Percentiles rank a stretch among this genome's conserved stretches.
Evolutionary conservation across 2,113 vertebrate species (phyloP).

Genomic region (Typhlomys cinereus): DNA sequence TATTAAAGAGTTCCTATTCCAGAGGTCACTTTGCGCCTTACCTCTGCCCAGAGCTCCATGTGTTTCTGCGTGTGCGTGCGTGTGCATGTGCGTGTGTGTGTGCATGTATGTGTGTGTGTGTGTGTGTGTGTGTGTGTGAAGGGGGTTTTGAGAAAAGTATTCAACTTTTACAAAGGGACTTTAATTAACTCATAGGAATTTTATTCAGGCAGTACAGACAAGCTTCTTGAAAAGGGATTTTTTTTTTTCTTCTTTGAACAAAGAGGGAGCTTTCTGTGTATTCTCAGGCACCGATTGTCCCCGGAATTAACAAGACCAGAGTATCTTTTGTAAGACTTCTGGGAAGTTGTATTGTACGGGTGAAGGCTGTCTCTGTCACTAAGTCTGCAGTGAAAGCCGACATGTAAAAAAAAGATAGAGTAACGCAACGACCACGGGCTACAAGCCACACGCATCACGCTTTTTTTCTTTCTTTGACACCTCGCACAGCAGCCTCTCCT

Average conservation of each 20-base stretch:
- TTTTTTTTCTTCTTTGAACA: too few species aligned
- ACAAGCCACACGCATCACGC: fast-evolving
- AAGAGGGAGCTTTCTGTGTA: slow-evolving; percentile 27
- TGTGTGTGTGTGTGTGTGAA: too few species aligned
- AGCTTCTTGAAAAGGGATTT: neutral
- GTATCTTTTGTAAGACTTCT: slow-evolving; percentile 23
- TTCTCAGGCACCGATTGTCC: neutral
- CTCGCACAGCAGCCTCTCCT: slow-evolving; percentile 25
- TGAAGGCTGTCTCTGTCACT: slow-evolving; percentile 14
- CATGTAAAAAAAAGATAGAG: neutral
- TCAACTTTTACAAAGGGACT: slow-evolving; percentile 39
- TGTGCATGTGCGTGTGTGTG: too few species aligned
- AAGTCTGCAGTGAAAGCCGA: slow-evolving; percentile 16
- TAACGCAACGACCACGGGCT: neutral
- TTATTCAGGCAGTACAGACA: neutral
- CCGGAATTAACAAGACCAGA: neutral
- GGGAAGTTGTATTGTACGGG: neutral
- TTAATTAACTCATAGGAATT: slow-evolving; percentile 32
- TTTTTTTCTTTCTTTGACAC: slow-evolving; percentile 38
- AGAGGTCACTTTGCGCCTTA: neutral
- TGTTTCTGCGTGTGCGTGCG: neutral
- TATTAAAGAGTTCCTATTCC: slow-evolving; percentile 33
- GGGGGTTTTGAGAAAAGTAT: neutral
- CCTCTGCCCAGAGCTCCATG: neutral
- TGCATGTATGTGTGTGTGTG: too few species aligned